These are phyloP conservation scores for Salminus brasiliensis DNA, from an alignment of 2,113 vertebrate genomes.

Conservation along the genomic window DNA sequence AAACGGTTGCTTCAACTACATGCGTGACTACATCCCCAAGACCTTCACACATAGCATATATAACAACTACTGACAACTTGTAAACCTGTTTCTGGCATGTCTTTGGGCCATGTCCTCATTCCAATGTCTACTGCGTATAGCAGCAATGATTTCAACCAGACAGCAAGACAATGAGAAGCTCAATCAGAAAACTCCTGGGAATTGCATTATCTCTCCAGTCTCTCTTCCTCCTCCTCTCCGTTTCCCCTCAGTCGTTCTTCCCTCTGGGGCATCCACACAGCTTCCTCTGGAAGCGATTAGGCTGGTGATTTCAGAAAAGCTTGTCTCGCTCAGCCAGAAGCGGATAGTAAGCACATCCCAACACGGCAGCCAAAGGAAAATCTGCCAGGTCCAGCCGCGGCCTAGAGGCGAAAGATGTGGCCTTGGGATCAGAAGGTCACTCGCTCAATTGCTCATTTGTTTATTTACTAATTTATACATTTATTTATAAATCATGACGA, in stretches of 20 bases:
- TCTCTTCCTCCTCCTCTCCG: not conserved
- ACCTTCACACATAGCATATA: too few relatives aligned
- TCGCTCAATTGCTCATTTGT: too few relatives aligned
- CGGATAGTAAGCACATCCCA: constrained; percentile 2
- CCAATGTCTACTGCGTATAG: not conserved
- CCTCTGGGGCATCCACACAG: not conserved
- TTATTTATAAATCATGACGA: too few relatives aligned
- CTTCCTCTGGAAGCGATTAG: constrained; percentile 29
- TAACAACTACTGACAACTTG: too few relatives aligned
- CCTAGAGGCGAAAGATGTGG: too few relatives aligned
- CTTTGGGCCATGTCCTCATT: not conserved
- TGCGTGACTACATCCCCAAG: too few relatives aligned
- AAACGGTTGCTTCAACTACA: too few relatives aligned
- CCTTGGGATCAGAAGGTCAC: too few relatives aligned
- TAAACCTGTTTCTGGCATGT: too few relatives aligned
- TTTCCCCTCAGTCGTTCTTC: not conserved
- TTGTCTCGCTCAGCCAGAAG: constrained; percentile 14
- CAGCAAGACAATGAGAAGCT: not conserved
- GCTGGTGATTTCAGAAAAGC: constrained; percentile 15
- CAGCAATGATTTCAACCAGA: not conserved
- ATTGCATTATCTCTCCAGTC: not conserved
- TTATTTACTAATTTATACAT: too few relatives aligned
- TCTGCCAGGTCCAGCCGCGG: too few relatives aligned
- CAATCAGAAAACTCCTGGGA: not conserved
- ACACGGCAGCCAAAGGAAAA: not conserved